These are phyloP conservation scores for Balaenoptera acutorostrata DNA, from an alignment of 2,113 vertebrate species.

Conservation along the genomic window DNA sequence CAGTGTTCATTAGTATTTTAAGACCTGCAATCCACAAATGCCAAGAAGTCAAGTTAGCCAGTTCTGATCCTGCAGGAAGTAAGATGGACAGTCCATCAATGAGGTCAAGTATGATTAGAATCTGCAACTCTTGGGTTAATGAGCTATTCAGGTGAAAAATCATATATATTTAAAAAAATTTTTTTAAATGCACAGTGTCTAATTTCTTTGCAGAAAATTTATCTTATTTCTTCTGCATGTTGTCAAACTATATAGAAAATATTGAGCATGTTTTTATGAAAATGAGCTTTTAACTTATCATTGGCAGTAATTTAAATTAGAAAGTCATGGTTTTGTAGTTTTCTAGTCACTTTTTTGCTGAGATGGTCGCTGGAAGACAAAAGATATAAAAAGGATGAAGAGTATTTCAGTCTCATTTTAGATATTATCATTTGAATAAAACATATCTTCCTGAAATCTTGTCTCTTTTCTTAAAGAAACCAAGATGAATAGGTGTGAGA, in stretches of 20 bases:
- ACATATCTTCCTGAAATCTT: not conserved
- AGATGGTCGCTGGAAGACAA: not conserved
- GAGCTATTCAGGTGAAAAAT: not conserved
- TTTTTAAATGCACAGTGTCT: not conserved
- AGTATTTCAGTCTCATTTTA: not conserved
- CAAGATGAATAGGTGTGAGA: not conserved
- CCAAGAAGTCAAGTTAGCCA: not conserved
- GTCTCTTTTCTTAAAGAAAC: not conserved
- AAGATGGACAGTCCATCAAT: not conserved
- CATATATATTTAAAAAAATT: not conserved
- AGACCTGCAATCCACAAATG: not conserved
- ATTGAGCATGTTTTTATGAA: not conserved
- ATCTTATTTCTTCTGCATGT: not conserved
- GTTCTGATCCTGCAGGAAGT: not conserved
- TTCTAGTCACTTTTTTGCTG: not conserved
- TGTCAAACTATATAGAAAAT: not conserved
- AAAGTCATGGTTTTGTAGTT: not conserved
- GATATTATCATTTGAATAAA: not conserved
- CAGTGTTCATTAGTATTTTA: not conserved
- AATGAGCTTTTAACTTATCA: not conserved
- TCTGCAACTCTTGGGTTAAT: not conserved
- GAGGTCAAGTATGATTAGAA: not conserved
- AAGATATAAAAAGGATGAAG: not conserved
- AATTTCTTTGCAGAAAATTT: not conserved
- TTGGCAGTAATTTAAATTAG: not conserved